Evolutionary conservation across 37 sponge, comb jelly and placozoan genomes (phyloP).

Genomic region (Crambe crambe): DNA sequence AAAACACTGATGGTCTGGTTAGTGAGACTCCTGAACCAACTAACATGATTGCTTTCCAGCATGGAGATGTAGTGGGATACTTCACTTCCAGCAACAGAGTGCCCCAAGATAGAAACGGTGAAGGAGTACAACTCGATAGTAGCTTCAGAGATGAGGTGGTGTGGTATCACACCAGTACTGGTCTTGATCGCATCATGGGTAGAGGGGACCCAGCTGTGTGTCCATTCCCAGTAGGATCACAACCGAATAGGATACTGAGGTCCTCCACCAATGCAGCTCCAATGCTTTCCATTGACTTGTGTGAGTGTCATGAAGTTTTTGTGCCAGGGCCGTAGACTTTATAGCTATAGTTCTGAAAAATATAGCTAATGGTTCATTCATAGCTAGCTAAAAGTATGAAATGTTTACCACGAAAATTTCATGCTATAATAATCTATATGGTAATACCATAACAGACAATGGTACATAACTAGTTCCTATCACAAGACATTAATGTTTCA

Average conservation of each 20-base stretch:
- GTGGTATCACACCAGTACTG: background rate
- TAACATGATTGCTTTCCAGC: slow-evolving; percentile 6
- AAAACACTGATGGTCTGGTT: background rate
- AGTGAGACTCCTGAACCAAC: background rate
- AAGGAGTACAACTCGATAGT: background rate
- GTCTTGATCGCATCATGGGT: background rate
- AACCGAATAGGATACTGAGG: background rate
- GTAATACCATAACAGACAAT: too few relatives aligned
- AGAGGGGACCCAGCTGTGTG: too few relatives aligned
- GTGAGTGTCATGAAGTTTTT: too few relatives aligned
- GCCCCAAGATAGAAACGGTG: background rate
- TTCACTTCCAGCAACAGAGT: background rate
- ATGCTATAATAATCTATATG: too few relatives aligned
- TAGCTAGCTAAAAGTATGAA: too few relatives aligned
- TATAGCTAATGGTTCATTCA: too few relatives aligned
- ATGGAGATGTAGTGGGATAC: slow-evolving; percentile 49
- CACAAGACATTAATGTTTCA: too few relatives aligned
- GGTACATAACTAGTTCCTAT: too few relatives aligned
- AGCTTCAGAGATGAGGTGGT: background rate
- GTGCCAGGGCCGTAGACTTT: too few relatives aligned
- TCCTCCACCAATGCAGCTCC: slow-evolving; percentile 14
- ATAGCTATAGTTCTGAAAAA: too few relatives aligned
- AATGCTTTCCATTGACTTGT: background rate
- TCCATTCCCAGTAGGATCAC: slow-evolving; percentile 9
- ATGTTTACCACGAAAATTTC: too few relatives aligned